Percentiles rank a stretch among this genome's conserved stretches.
Conservation (phyloP, 2,888 invertebrate genomes). For the Arge pagana region DNA sequence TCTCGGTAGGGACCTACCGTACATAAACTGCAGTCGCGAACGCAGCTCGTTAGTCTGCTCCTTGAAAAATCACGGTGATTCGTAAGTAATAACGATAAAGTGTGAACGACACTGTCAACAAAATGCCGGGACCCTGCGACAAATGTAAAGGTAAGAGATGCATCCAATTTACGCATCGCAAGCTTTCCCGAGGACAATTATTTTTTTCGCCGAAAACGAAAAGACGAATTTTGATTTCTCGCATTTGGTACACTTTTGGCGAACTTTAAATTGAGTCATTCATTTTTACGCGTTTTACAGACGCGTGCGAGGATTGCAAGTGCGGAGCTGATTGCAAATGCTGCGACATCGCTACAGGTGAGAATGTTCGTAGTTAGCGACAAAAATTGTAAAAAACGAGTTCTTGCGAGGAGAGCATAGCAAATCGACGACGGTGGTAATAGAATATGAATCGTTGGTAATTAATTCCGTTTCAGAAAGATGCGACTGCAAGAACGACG, state of each 20-base stretch:
- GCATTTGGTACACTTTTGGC: no score
- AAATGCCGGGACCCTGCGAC: conserved; percentile 54
- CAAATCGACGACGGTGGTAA: not conserved
- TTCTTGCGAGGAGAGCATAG: no score
- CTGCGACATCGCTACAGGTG: conserved; percentile 40
- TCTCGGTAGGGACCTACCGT: not conserved
- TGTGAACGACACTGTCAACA: conserved; percentile 20
- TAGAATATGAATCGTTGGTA: not conserved
- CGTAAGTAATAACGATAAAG: not conserved
- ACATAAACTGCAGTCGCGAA: not conserved
- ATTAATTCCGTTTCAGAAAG: conserved; percentile 41
- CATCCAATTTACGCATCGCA: no score
- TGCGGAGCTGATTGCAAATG: conserved; percentile 52
- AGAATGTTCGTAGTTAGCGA: no score
- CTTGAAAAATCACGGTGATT: not conserved
- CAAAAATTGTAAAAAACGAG: no score
- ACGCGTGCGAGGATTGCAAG: conserved; percentile 48
- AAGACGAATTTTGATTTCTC: no score
- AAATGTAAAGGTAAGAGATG: conserved; percentile 54
- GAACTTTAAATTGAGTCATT: no score
- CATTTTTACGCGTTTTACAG: conserved; percentile 35
- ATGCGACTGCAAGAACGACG: conserved; percentile 40
- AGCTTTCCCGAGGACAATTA: no score
- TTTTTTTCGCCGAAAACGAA: no score
- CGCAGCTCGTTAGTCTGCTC: not conserved